Percentiles rank a stretch among this genome's conserved stretches.
Evolutionary conservation across 2,113 vertebrate genomes (phyloP).

Genomic region (Panurus biarmicus): DNA sequence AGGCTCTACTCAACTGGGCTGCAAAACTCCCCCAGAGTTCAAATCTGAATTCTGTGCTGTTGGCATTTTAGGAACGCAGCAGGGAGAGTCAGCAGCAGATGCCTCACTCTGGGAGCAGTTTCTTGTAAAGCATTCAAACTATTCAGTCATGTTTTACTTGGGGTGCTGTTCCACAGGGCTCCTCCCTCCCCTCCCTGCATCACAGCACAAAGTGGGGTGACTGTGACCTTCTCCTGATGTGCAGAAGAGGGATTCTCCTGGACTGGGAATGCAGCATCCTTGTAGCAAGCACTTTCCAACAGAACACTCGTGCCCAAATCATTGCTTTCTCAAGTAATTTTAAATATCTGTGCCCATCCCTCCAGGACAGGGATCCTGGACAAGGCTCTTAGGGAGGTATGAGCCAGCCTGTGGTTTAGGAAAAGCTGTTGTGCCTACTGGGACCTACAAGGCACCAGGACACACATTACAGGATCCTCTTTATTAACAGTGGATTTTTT

Average conservation of each 20-base stretch:
- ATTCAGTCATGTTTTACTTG: not conserved
- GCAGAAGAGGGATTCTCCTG: not conserved
- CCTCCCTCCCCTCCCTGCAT: not conserved
- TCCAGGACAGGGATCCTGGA: not conserved
- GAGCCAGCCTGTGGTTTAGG: not conserved
- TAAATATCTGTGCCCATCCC: not conserved
- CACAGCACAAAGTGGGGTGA: not conserved
- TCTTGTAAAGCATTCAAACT: not conserved
- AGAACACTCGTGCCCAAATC: not conserved
- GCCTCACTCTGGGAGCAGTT: not conserved
- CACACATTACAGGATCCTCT: not conserved
- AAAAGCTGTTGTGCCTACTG: not conserved
- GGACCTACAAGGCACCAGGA: not conserved
- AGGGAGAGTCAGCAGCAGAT: slow-evolving; percentile 6
- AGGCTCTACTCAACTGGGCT: not conserved
- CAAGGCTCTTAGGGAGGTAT: not conserved
- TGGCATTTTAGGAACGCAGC: not conserved
- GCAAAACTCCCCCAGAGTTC: not conserved
- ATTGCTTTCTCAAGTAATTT: not conserved
- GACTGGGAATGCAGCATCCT: not conserved
- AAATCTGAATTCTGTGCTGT: not conserved
- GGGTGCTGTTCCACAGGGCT: not conserved
- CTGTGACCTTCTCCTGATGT: not conserved
- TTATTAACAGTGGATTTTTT: not conserved
- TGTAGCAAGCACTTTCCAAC: not conserved